These are phyloP conservation scores for Elachura formosa DNA, from an alignment of 2,113 vertebrate species.

Conservation along the genomic window DNA sequence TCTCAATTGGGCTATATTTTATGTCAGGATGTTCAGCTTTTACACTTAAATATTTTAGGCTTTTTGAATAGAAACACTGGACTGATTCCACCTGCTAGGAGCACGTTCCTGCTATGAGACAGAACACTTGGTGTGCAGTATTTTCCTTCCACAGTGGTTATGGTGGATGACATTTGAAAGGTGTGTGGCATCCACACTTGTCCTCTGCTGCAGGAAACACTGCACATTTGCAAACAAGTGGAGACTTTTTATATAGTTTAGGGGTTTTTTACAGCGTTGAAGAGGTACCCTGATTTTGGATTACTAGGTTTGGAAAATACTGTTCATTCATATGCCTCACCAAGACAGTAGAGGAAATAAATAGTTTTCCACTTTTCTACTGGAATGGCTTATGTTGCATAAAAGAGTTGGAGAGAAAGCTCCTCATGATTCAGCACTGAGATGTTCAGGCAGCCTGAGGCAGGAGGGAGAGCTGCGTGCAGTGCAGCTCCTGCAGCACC, in stretches of 20 bases:
- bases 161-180: background rate
- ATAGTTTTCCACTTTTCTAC: background rate
- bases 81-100: background rate
- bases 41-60: background rate
- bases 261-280: accelerated
- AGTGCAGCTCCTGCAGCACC: background rate
- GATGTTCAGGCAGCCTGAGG: background rate
- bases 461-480: background rate
- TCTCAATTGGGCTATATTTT: background rate
- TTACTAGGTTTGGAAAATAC: background rate
- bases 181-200: background rate
- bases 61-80: background rate
- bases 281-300: background rate
- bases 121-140: background rate
- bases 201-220: background rate
- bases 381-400: background rate
- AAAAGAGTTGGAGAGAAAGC: background rate
- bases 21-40: background rate
- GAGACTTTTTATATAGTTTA: background rate
- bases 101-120: background rate
- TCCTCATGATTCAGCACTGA: background rate
- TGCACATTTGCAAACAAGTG: background rate
- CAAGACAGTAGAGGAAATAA: background rate
- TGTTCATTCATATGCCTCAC: background rate
- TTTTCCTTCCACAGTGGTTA: background rate